phyloP scores from a whole-genome alignment of 2,888 invertebrate species.

The Brachyopa scutellaris region DNA sequence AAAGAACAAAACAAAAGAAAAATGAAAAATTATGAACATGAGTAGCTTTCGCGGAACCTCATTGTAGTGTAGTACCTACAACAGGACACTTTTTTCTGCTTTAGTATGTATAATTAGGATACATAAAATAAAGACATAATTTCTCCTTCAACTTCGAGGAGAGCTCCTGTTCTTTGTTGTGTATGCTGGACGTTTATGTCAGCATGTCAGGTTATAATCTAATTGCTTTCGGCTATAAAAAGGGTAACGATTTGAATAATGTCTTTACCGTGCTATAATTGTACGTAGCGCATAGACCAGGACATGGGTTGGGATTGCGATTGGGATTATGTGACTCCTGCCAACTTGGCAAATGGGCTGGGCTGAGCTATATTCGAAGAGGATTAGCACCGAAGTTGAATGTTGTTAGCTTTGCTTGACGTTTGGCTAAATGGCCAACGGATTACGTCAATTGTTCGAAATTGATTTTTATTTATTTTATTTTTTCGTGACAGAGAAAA shows the following conservation, averaged over 20 bases:
- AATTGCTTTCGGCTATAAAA: slow-evolving; percentile 70
- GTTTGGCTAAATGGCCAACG: slow-evolving; percentile 42
- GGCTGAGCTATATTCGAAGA: slow-evolving; percentile 33
- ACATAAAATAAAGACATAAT: slow-evolving; percentile 54
- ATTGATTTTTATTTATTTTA: slow-evolving; percentile 47
- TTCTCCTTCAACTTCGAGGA: background rate
- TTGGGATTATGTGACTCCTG: background rate
- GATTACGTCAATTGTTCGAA: slow-evolving; percentile 44
- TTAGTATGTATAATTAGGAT: slow-evolving; percentile 59
- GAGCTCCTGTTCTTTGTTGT: background rate
- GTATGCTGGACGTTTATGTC: slow-evolving; percentile 56
- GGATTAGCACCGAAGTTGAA: slow-evolving; percentile 42
- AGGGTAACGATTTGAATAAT: slow-evolving; percentile 72
- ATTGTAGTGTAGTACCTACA: slow-evolving; percentile 10
- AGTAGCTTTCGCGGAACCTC: slow-evolving; percentile 12
- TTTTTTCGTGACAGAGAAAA: no score
- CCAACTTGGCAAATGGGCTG: no score
- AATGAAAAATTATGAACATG: slow-evolving; percentile 23
- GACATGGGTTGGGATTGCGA: slow-evolving; percentile 35
- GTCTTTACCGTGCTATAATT: slow-evolving; percentile 58
- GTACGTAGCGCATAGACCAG: slow-evolving; percentile 10
- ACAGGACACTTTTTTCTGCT: slow-evolving; percentile 34
- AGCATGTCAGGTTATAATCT: slow-evolving; percentile 69
- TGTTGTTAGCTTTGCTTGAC: slow-evolving; percentile 46
- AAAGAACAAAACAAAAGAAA: slow-evolving; percentile 28